Conservation (phyloP, 1,140 invertebrate genomes). For the Drosophila sp. region DNA sequence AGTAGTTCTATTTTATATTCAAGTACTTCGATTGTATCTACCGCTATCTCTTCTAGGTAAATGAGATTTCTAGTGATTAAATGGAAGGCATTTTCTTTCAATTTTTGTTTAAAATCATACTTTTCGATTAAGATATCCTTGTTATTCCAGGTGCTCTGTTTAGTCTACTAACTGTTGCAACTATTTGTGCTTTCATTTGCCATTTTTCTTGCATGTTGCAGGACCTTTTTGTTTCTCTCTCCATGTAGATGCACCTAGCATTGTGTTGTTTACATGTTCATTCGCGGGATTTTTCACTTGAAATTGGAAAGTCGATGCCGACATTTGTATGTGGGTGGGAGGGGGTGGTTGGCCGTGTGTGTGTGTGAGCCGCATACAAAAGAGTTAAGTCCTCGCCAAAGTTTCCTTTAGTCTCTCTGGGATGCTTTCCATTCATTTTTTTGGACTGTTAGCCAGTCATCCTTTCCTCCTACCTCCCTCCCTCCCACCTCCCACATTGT, state of each 20-base stretch:
- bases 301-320: constrained; percentile 77
- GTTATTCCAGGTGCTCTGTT: not conserved
- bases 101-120: too few relatives aligned
- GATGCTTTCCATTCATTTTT: constrained; percentile 2
- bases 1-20: too few relatives aligned
- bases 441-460: not conserved
- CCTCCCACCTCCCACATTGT: constrained; percentile 48
- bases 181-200: constrained; percentile 12
- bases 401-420: constrained; percentile 8
- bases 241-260: constrained; percentile 54
- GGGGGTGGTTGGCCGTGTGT: not conserved
- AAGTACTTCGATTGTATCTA: too few relatives aligned
- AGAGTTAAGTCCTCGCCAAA: constrained; percentile 63
- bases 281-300: constrained; percentile 79
- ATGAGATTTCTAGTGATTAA: too few relatives aligned
- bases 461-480: not conserved
- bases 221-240: constrained; percentile 42
- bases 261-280: constrained; percentile 78
- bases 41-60: too few relatives aligned
- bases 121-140: not conserved
- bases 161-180: not conserved
- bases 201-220: constrained; percentile 47
- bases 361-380: constrained; percentile 24
- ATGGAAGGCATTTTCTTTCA: too few relatives aligned
- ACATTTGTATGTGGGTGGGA: constrained; percentile 21